Evolutionary conservation across 2,113 vertebrate genomes (phyloP).

Genomic region (Phalacrocorax pelagicus): DNA sequence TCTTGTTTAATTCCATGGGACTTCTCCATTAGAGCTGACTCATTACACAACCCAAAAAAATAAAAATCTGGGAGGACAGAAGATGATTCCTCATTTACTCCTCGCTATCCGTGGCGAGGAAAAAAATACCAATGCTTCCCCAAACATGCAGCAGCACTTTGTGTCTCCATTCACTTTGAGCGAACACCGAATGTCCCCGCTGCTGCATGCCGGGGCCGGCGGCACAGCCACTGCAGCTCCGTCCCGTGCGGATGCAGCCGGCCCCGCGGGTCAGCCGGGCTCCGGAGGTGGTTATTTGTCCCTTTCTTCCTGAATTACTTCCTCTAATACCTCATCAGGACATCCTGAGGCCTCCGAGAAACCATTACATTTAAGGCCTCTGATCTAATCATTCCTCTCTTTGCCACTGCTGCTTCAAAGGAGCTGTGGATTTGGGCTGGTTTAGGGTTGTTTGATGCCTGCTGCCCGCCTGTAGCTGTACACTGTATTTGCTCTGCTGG

Average conservation of each 20-base stretch:
- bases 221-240: neutral
- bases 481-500: slow-evolving; percentile 61
- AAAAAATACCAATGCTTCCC: neutral
- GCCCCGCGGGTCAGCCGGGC: slow-evolving; percentile 55
- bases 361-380: slow-evolving; percentile 66
- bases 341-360: slow-evolving; percentile 81
- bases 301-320: slow-evolving; percentile 84
- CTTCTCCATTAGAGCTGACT: slow-evolving; percentile 54
- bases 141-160: neutral
- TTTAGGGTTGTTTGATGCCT: slow-evolving; percentile 68
- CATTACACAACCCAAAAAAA: neutral
- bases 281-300: slow-evolving; percentile 77
- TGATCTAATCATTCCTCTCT: slow-evolving; percentile 70
- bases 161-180: neutral
- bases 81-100: slow-evolving; percentile 27
- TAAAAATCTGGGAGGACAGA: neutral
- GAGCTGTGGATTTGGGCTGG: slow-evolving; percentile 52
- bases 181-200: neutral
- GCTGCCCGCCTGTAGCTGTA: slow-evolving; percentile 73
- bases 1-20: slow-evolving; percentile 36
- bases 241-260: slow-evolving; percentile 12
- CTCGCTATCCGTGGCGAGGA: neutral
- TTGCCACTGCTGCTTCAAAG: slow-evolving; percentile 60
- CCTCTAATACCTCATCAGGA: slow-evolving; percentile 87
- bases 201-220: slow-evolving; percentile 4